phyloP scores from a whole-genome alignment of 2,888 invertebrate species.

The Tenthredo livida region DNA sequence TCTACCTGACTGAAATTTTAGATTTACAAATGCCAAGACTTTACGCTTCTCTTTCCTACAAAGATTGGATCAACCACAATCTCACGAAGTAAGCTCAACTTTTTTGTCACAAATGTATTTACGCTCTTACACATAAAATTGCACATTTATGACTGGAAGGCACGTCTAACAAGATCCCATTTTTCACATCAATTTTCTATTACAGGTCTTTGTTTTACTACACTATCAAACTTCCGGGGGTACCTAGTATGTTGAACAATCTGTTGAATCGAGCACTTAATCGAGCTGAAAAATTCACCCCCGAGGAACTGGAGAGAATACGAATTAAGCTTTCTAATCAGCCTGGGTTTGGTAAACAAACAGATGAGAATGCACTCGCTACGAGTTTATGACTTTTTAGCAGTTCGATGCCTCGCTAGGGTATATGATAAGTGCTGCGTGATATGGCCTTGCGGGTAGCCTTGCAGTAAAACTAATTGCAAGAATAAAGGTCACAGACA shows the following conservation, averaged over 20 bases:
- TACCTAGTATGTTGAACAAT: conserved; percentile 58
- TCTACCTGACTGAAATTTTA: conserved; percentile 70
- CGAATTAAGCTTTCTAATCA: neutral
- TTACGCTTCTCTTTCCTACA: conserved; percentile 62
- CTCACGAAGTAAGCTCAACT: conserved; percentile 61
- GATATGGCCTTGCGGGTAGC: neutral
- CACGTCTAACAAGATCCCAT: neutral
- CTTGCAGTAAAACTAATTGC: neutral
- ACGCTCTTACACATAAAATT: neutral
- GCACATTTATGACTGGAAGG: neutral
- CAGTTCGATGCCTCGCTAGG: neutral
- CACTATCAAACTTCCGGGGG: conserved; percentile 55
- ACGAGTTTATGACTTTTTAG: neutral
- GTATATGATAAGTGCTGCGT: neutral
- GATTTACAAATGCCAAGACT: conserved; percentile 67
- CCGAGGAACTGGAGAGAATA: neutral
- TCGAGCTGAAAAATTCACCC: conserved; percentile 54
- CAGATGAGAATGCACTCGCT: neutral
- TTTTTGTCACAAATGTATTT: neutral
- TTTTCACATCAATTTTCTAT: conserved; percentile 36
- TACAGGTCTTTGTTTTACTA: conserved; percentile 62
- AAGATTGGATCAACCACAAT: conserved; percentile 60
- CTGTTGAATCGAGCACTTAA: conserved; percentile 56
- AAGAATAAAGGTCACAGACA: neutral
- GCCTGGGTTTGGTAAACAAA: neutral